phyloP scores from a whole-genome alignment of 2,888 invertebrate species.

The Leucoptera coffeella region DNA sequence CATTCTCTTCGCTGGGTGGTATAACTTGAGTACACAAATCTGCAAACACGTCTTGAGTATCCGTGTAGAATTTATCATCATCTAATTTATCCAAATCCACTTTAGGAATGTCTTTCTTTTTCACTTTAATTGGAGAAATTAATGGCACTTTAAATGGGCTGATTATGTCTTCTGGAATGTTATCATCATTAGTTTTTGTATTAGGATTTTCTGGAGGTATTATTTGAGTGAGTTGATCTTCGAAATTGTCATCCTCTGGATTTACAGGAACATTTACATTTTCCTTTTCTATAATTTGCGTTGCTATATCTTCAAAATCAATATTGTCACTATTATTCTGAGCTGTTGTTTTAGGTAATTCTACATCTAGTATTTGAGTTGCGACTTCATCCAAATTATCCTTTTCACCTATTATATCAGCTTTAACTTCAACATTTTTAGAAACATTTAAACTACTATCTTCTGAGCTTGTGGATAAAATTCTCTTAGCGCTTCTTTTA shows the following conservation, averaged over 20 bases:
- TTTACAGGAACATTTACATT: slow-evolving; percentile 5
- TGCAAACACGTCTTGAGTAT: slow-evolving; percentile 28
- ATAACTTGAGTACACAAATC: slow-evolving; percentile 24
- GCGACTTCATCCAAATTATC: slow-evolving; percentile 10
- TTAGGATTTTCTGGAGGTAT: slow-evolving; percentile 7
- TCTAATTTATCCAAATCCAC: slow-evolving; percentile 4
- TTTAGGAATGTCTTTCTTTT: slow-evolving; percentile 13
- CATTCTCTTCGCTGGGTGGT: slow-evolving; percentile 5
- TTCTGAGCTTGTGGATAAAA: slow-evolving; percentile 12
- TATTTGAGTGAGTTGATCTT: slow-evolving; percentile 20
- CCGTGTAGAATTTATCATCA: slow-evolving; percentile 22
- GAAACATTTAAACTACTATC: slow-evolving; percentile 6
- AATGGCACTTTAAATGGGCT: slow-evolving; percentile 30
- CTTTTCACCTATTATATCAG: slow-evolving; percentile 3
- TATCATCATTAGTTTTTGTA: neutral
- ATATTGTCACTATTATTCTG: neutral
- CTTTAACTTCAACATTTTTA: slow-evolving; percentile 9
- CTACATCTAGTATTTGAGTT: slow-evolving; percentile 8
- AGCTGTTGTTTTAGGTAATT: slow-evolving; percentile 2
- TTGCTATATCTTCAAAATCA: slow-evolving; percentile 11
- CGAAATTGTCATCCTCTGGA: slow-evolving; percentile 9
- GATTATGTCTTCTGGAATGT: slow-evolving; percentile 11
- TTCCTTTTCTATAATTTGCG: slow-evolving; percentile 10
- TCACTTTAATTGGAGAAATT: slow-evolving; percentile 16
- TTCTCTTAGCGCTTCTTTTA: slow-evolving; percentile 7